These are phyloP conservation scores for Polylopha cassiicola DNA, from an alignment of 2,888 invertebrate species.

Conservation along the genomic window DNA sequence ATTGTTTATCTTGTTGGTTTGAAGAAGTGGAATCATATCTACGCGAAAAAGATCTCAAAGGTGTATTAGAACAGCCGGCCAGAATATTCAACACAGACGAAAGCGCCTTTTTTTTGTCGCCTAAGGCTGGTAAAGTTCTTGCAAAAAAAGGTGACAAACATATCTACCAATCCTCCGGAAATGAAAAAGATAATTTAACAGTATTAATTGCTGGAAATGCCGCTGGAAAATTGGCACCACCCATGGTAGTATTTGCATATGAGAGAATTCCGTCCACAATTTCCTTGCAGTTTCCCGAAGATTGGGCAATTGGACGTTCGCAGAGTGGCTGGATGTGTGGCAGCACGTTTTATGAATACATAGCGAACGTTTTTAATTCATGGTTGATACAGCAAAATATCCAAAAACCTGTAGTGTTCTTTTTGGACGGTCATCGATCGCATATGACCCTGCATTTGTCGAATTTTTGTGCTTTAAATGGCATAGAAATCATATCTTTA, in stretches of 20 bases:
- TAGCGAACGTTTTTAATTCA: conserved; percentile 38
- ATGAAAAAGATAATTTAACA: conserved; percentile 32
- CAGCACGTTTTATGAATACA: conserved; percentile 40
- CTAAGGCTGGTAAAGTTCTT: conserved; percentile 32
- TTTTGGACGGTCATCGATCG: conserved; percentile 33
- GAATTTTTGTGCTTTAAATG: conserved; percentile 30
- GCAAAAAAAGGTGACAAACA: conserved; percentile 31
- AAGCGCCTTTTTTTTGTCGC: conserved; percentile 31
- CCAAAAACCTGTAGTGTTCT: conserved; percentile 30
- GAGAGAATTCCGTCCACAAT: conserved; percentile 29
- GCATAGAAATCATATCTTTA: conserved; percentile 29
- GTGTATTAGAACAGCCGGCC: conserved; percentile 25
- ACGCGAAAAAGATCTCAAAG: conserved; percentile 8
- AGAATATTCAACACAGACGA: conserved; percentile 36
- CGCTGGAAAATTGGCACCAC: conserved; percentile 31
- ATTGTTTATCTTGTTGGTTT: too few species aligned
- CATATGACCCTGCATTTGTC: conserved; percentile 30
- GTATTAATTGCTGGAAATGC: conserved; percentile 36
- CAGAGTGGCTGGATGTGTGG: conserved; percentile 40
- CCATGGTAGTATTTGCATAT: conserved; percentile 37
- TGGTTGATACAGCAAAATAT: conserved; percentile 32
- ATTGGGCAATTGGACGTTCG: conserved; percentile 34
- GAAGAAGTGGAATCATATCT: conserved; percentile 27
- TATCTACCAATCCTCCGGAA: conserved; percentile 28
- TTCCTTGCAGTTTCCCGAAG: conserved; percentile 23